phyloP scores from a whole-genome alignment of 1,140 invertebrate species.

The Lineus longissimus region DNA sequence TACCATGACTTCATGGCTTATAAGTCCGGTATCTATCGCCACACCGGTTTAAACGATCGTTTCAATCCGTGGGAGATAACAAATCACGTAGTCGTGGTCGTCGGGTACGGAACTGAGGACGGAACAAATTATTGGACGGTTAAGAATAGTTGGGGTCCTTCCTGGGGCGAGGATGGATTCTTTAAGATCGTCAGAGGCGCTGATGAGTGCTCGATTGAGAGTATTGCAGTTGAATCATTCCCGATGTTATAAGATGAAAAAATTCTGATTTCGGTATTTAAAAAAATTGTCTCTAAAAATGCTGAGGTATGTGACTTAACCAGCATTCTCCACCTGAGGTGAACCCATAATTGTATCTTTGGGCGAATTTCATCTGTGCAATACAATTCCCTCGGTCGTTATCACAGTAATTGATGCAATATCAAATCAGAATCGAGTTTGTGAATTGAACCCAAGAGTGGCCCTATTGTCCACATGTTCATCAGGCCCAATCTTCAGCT shows the following conservation, averaged over 20 bases:
- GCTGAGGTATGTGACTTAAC: too few relatives aligned
- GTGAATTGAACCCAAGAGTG: too few relatives aligned
- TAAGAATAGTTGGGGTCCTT: constrained; percentile 58
- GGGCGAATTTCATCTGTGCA: too few relatives aligned
- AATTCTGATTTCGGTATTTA: not conserved
- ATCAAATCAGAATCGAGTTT: too few relatives aligned
- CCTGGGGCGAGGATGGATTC: constrained; percentile 60
- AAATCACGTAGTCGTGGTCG: constrained; percentile 52
- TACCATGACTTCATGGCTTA: constrained; percentile 50
- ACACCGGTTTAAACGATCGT: constrained; percentile 31
- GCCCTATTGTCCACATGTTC: too few relatives aligned
- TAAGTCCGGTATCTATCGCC: constrained; percentile 52
- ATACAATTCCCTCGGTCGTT: too few relatives aligned
- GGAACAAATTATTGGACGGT: constrained; percentile 49
- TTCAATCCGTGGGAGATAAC: constrained; percentile 50
- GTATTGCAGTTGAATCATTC: constrained; percentile 36
- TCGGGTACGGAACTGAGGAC: constrained; percentile 48
- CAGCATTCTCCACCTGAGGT: too few relatives aligned
- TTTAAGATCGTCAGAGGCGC: constrained; percentile 57
- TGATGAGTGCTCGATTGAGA: constrained; percentile 57
- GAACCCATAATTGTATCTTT: too few relatives aligned
- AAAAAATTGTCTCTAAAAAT: too few relatives aligned
- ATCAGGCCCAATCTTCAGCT: too few relatives aligned
- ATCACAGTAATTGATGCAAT: too few relatives aligned
- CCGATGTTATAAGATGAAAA: constrained; percentile 6